Evolutionary conservation across 92 coral and sea anemone genomes (phyloP).

Genomic region (Pocillopora grandis): DNA sequence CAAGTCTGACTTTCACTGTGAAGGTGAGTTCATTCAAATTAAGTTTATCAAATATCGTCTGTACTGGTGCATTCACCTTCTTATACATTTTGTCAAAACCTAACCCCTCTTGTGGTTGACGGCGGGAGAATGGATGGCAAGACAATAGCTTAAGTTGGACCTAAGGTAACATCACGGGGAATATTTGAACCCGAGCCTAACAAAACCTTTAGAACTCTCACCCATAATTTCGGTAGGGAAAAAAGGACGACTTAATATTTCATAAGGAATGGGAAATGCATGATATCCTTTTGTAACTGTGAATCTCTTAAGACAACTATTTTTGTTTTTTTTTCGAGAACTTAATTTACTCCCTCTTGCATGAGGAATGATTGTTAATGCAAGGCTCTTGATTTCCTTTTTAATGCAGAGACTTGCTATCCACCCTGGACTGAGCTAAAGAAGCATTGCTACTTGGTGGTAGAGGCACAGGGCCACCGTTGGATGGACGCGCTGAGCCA

Average conservation of each 20-base stretch:
- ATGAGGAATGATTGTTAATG: not conserved
- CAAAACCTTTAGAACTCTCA: too few relatives aligned
- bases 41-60: not conserved
- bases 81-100: too few relatives aligned
- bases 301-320: too few relatives aligned
- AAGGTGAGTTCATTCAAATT: not conserved
- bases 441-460: slow-evolving; percentile 16
- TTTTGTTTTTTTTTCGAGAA: not conserved
- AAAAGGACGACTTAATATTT: too few relatives aligned
- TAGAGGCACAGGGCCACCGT: not conserved
- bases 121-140: not conserved
- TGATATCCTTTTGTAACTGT: too few relatives aligned
- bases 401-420: slow-evolving; percentile 11
- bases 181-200: too few relatives aligned
- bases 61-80: too few relatives aligned
- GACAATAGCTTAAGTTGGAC: too few relatives aligned
- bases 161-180: too few relatives aligned
- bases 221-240: too few relatives aligned
- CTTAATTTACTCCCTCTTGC: not conserved
- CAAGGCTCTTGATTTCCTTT: not conserved
- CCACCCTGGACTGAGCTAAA: slow-evolving; percentile 31
- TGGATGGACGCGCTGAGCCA: slow-evolving; percentile 1
- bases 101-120: not conserved
- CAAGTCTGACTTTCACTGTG: not conserved
- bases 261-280: too few relatives aligned